A percentile compares a stretch with the other conserved stretches of the same genome.
phyloP scores from a whole-genome alignment of 1,140 invertebrate species.

The Geopemphigus sp. region DNA sequence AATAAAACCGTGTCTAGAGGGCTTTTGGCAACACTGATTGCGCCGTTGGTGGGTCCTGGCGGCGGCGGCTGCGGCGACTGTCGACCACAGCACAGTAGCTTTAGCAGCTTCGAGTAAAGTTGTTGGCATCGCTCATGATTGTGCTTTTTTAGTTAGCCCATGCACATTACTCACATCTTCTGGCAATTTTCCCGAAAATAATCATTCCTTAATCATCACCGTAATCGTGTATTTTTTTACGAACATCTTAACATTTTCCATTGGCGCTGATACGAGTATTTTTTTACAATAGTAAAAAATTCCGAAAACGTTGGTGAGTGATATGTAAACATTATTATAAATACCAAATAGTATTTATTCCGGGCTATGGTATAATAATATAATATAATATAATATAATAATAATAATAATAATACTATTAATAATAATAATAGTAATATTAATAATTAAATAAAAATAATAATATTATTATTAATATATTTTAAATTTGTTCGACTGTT shows the following conservation, averaged over 20 bases:
- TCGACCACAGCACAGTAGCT: conserved; percentile 38
- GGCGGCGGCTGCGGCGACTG: conserved; percentile 27
- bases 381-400: too few species aligned
- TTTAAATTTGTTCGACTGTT: too few species aligned
- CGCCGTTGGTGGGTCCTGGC: conserved; percentile 43
- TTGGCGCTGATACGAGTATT: conserved; percentile 4
- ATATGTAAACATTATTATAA: conserved; percentile 17
- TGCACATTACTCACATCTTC: conserved; percentile 16
- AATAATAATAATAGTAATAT: too few species aligned
- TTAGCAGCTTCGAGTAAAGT: conserved; percentile 42
- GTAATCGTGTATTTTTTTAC: not conserved
- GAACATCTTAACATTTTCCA: not conserved
- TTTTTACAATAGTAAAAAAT: conserved; percentile 11
- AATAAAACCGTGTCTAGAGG: conserved; percentile 11
- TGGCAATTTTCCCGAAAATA: conserved; percentile 31
- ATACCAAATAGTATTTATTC: conserved; percentile 22
- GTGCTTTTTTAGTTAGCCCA: conserved; percentile 40
- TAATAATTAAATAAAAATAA: too few species aligned
- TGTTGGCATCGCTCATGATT: conserved; percentile 29
- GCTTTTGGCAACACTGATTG: conserved; percentile 48
- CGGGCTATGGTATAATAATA: too few species aligned
- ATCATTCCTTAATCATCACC: not conserved
- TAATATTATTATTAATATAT: too few species aligned
- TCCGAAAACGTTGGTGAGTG: conserved; percentile 10
- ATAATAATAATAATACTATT: too few species aligned